Conservation (phyloP, 2,797 vertebrate species). For the Anas acuta region DNA sequence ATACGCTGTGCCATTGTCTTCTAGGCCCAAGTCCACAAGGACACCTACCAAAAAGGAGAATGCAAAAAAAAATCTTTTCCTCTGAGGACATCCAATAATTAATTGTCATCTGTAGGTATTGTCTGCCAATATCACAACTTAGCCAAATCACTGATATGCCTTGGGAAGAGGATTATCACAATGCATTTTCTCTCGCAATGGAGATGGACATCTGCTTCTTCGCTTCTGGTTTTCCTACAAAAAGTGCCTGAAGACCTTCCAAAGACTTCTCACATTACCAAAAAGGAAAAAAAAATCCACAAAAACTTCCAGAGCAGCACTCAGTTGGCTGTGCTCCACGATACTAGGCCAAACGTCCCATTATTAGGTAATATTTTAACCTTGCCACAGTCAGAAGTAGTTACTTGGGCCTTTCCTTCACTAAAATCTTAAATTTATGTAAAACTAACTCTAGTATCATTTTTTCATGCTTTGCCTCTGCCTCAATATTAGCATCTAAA, state of each 20-base stretch:
- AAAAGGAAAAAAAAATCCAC: neutral
- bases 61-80: neutral
- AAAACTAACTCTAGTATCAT: neutral
- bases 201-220: neutral
- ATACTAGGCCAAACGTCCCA: neutral
- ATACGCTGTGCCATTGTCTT: constrained; percentile 84
- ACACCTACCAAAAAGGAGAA: constrained; percentile 83
- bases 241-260: neutral
- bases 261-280: neutral
- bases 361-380: neutral
- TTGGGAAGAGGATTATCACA: neutral
- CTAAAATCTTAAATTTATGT: neutral
- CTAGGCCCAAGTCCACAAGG: constrained; percentile 93
- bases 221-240: neutral
- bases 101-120: neutral
- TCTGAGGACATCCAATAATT: neutral
- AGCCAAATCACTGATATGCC: neutral
- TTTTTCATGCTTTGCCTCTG: neutral
- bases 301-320: neutral
- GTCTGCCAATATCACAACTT: neutral
- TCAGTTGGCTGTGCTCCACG: neutral
- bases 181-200: neutral
- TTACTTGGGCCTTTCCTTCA: neutral
- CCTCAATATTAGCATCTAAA: neutral
- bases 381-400: neutral